Evolutionary conservation across 1,140 invertebrate genomes (phyloP), one percentile per base, ranked within the genome.

Genomic region (Caenorhabditis inopinata): DNA sequence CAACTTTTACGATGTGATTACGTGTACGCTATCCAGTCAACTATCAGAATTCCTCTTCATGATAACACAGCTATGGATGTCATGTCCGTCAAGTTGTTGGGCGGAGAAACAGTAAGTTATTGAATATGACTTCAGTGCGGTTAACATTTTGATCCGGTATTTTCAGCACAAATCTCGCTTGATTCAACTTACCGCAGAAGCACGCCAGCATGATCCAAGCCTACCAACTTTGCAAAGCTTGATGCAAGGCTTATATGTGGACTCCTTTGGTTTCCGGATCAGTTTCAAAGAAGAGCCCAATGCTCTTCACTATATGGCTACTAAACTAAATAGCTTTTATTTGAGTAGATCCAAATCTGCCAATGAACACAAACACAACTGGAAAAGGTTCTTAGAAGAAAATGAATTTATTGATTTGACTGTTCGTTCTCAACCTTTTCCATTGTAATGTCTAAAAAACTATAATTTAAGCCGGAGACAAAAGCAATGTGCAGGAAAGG

Each of bases 241-340:
- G 78, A 85, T 25, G 84, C 85, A n/a, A 78, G 85, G 23, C 87
- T 88, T 88, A 23, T 90, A 91, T 85, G 89, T 91, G 9, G 91
- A 91, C 82, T 84, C 81, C 18, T 90, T 91, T 83, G 91, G 91
- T 14, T 91, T 91, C 81, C 88, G 89, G 49, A 90, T 91, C 53
- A 83, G 83, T 29, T 87, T 89, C 73, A 86, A 88, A 47, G 86
- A 89, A 2, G 88, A 89, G 27, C 87, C 88, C 2, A 83, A 91
- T 4, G 86, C 90, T 6, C 82, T 91, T 7, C 91, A 91, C 82
- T 91, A 91, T 84, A 88, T 91, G 74, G 91, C 91, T 82, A 88
- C 90, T 25, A 90, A 91, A 74, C 85, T 91, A n/a, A 87, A 89
- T 45, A 82, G 88, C 18, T 89, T 90, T 83, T 91, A 90, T 82